phyloP scores from a whole-genome alignment of 1,140 invertebrate genomes.

The Limonius californicus region DNA sequence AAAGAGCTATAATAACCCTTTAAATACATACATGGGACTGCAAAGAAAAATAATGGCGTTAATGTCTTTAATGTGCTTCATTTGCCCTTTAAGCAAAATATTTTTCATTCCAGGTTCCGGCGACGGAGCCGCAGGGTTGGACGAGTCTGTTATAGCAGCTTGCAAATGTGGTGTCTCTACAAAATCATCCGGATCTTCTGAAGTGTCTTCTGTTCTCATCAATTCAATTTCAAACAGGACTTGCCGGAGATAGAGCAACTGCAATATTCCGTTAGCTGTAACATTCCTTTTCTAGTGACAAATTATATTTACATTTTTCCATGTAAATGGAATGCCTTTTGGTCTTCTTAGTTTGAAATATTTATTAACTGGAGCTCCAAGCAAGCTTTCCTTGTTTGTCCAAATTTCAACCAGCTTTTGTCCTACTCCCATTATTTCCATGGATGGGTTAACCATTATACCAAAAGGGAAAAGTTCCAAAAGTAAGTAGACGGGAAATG shows the following conservation, averaged over 20 bases:
- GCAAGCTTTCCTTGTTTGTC: conserved; percentile 58
- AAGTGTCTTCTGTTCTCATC: conserved; percentile 9
- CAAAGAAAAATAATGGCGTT: conserved; percentile 78
- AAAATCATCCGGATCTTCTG: background rate
- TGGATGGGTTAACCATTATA: conserved; percentile 59
- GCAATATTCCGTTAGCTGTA: background rate
- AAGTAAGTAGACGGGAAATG: conserved; percentile 63
- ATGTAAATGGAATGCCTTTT: conserved; percentile 68
- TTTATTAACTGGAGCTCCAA: conserved; percentile 61
- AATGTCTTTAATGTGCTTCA: conserved; percentile 75
- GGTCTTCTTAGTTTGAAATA: conserved; percentile 70
- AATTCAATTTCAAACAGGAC: conserved; percentile 44
- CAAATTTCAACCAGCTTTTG: conserved; percentile 69
- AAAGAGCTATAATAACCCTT: too few relatives aligned
- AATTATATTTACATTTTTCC: conserved; percentile 61
- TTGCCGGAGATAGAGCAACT: conserved; percentile 32
- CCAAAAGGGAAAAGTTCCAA: conserved; percentile 75
- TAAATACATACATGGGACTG: conserved; percentile 73
- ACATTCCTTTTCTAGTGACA: background rate
- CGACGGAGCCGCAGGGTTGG: too few relatives aligned
- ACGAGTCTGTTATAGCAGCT: background rate
- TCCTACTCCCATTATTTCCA: conserved; percentile 64
- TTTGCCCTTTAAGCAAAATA: conserved; percentile 76
- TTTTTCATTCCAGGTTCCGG: conserved; percentile 41
- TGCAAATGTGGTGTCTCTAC: background rate